Evolutionary conservation across 2,888 invertebrate genomes (phyloP).

Genomic region (Meiosimyza decipiens): DNA sequence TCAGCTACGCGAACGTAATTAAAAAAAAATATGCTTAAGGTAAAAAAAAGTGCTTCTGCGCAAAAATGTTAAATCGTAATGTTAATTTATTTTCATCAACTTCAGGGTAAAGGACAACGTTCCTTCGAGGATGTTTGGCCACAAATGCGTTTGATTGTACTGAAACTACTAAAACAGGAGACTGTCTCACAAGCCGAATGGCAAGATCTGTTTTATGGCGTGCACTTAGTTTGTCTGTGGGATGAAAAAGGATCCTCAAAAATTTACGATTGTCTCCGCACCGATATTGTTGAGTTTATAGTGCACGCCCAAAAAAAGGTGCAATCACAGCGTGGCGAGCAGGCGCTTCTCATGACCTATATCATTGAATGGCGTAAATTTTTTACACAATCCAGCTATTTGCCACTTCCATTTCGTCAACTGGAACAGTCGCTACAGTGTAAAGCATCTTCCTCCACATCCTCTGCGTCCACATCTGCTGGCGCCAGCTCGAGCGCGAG

Average conservation of each 20-base stretch:
- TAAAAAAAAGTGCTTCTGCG: conserved; percentile 30
- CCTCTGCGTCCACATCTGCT: conserved; percentile 43
- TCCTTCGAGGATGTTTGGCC: conserved; percentile 98
- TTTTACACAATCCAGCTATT: conserved; percentile 96
- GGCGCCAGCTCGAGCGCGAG: conserved; percentile 48
- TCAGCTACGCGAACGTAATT: conserved; percentile 14
- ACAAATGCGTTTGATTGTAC: conserved; percentile 90
- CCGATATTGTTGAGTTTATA: conserved; percentile 94
- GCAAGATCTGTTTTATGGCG: conserved; percentile 97
- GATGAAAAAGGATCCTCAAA: conserved; percentile 94
- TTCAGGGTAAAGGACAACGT: conserved; percentile 75
- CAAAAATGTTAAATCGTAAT: conserved; percentile 28
- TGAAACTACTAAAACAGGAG: conserved; percentile 90
- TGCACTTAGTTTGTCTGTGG: conserved; percentile 97
- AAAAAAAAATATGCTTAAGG: conserved; percentile 46
- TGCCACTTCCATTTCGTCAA: conserved; percentile 95
- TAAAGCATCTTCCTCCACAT: conserved; percentile 66
- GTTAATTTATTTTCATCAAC: conserved; percentile 24
- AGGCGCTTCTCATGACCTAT: conserved; percentile 94
- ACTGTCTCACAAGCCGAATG: conserved; percentile 94
- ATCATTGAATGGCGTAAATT: conserved; percentile 98
- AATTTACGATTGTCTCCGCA: conserved; percentile 87
- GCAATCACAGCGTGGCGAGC: conserved; percentile 91
- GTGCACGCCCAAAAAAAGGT: conserved; percentile 92
- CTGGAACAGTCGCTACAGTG: conserved; percentile 87